Conservation (phyloP, 1,140 invertebrate genomes). For the Drosophila subobscura region DNA sequence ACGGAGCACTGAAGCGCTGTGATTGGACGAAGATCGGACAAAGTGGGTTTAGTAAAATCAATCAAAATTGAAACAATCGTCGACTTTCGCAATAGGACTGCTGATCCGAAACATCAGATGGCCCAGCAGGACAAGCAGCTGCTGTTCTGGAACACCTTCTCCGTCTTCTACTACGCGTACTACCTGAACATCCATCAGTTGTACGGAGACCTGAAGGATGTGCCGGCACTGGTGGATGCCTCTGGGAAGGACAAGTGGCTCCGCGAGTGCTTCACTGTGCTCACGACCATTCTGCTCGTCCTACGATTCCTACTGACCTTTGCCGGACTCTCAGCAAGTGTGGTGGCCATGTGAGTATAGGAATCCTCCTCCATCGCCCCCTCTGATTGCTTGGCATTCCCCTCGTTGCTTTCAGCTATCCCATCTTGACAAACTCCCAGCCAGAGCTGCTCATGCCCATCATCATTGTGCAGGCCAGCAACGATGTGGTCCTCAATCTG, state of each 20-base stretch:
- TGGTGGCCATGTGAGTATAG: conserved; percentile 72
- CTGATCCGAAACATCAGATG: no score
- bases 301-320: conserved; percentile 64
- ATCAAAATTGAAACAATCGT: no score
- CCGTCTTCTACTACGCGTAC: conserved; percentile 60
- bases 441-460: conserved; percentile 67
- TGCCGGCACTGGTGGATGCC: conserved; percentile 35
- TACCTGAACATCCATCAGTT: conserved; percentile 60
- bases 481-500: conserved; percentile 60
- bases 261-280: conserved; percentile 45
- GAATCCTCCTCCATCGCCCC: no score
- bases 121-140: conserved; percentile 37
- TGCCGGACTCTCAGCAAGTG: conserved; percentile 53
- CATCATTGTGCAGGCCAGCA: conserved; percentile 62
- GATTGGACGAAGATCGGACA: no score
- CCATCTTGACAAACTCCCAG: conserved; percentile 64
- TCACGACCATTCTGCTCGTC: conserved; percentile 46
- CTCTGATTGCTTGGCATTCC: no score
- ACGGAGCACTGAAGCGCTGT: conserved; percentile 87
- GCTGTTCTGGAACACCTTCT: conserved; percentile 64
- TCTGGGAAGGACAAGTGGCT: conserved; percentile 53
- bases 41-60: no score
- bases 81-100: no score
- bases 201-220: conserved; percentile 46
- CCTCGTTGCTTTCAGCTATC: conserved; percentile 48